Base-by-base conservation (phyloP, 2,888 invertebrate species). In the Agonopterix heracliana region DNA sequence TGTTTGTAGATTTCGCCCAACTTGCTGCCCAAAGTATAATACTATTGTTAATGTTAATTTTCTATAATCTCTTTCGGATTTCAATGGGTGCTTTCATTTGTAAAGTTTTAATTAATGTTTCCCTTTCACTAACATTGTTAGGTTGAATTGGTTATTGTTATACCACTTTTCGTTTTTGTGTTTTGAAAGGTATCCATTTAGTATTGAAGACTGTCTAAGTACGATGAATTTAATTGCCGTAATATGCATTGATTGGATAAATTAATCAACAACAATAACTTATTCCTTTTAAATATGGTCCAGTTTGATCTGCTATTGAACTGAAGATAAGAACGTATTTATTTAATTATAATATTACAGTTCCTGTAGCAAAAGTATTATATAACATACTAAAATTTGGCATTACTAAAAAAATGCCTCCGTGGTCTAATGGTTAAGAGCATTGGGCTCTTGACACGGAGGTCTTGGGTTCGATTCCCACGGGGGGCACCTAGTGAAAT, bases 41-140 rank as follows among this genome's bases (percentile, higher is more conserved):
- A 53, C 61, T 51, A 68, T 71, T 70, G 66, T 68, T 65, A 59
- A 66, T 66, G 57, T 67, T 61, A 57, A 59, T 62, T 54, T 53
- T 60, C 48, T 57, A 55, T 66, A 59, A 65, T 71, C 63, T 63
- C 61, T 61, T 61, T 64, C 47, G 59, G 54, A 47, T 58, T 66
- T 74, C 68, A 80, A 74, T 65, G 54, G 57, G 48, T 55, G 60
- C 66, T 59, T 73, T 80, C 73, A 76, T 76, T 78, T 68, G 64
- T 71, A 61, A 71, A 65, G 64, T 71, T 74, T 70, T 70, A 76
- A 84, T 81, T 72, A 72, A 71, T 73, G 60, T 68, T 65, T 66
- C 54, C 68, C 77, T 81, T 79, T 82, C 74, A 63, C 71, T 63
- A 26, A 49, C 53, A 62, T 68, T 69, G 61, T 72, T 56, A 55